Evolutionary conservation across 1,140 invertebrate species (phyloP).

Genomic region (Bombus sylvicola): DNA sequence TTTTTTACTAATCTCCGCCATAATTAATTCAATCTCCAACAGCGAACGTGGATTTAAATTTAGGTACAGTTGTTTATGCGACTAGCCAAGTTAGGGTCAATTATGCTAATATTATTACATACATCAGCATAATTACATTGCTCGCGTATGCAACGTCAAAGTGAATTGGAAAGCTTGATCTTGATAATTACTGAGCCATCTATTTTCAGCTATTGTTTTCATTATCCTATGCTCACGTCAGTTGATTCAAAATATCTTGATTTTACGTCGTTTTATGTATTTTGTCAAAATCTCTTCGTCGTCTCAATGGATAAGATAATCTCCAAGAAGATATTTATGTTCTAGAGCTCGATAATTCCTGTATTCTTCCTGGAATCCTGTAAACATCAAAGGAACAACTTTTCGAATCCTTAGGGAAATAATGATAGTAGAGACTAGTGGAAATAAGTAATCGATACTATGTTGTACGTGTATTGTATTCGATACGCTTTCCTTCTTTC

Average conservation of each 20-base stretch:
- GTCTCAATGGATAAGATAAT: too few relatives aligned
- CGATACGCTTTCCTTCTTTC: background rate
- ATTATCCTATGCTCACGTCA: background rate
- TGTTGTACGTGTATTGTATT: background rate
- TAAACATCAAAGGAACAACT: background rate
- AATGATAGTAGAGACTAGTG: background rate
- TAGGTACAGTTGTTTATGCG: background rate
- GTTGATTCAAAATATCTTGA: background rate
- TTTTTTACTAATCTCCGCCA: background rate
- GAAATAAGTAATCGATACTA: conserved; percentile 1
- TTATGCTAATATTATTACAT: conserved; percentile 4
- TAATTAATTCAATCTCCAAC: conserved; percentile 1
- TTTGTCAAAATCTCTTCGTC: background rate
- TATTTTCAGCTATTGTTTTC: background rate
- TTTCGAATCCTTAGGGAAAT: conserved; percentile 3
- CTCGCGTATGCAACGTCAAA: too few relatives aligned
- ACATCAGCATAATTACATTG: background rate
- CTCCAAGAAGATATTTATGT: background rate
- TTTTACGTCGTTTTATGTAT: background rate
- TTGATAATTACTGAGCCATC: background rate
- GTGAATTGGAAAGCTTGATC: background rate
- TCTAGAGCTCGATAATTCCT: background rate
- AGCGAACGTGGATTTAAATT: background rate
- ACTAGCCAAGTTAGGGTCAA: background rate
- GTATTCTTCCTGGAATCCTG: background rate